Percentiles rank a stretch among this genome's conserved stretches.
Evolutionary conservation across 2,113 vertebrate species (phyloP).

Genomic region (Cebidichthys violaceus): DNA sequence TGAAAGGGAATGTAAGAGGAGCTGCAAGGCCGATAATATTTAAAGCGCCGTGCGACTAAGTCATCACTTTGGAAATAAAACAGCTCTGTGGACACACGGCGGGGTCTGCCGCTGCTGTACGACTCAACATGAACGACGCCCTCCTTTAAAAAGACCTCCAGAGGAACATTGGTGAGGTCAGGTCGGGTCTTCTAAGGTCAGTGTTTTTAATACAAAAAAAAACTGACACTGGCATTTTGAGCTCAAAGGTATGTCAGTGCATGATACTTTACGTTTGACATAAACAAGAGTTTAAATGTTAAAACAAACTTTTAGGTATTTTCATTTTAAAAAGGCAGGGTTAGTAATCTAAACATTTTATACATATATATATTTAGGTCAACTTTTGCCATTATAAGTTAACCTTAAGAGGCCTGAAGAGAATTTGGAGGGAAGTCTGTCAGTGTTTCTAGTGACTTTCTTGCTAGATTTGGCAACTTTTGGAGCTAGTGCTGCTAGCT

Average conservation of each 20-base stretch:
- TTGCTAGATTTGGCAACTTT: no score
- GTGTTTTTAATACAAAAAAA: no score
- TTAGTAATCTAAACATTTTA: no score
- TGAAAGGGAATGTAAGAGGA: constrained; percentile 71
- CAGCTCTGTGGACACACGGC: constrained; percentile 63
- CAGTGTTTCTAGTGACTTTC: no score
- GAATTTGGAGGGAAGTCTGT: not conserved
- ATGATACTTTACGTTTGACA: not conserved
- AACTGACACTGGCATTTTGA: no score
- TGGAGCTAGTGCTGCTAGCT: no score
- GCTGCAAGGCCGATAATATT: constrained; percentile 68
- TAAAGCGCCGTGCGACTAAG: constrained; percentile 68
- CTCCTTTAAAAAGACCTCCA: not conserved
- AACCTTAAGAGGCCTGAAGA: not conserved
- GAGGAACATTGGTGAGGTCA: not conserved
- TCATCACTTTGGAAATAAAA: constrained; percentile 76
- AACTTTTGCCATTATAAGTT: not conserved
- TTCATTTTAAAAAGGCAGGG: not conserved
- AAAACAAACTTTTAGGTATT: not conserved
- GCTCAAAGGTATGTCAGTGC: not conserved
- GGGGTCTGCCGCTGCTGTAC: constrained; percentile 34
- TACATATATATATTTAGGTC: no score
- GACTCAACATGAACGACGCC: constrained; percentile 1
- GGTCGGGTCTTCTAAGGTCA: not conserved
- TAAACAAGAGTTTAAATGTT: not conserved